A percentile compares a stretch with the other conserved stretches of the same genome.
Evolutionary conservation across 2,888 invertebrate genomes (phyloP).

Genomic region (Morpho deidamia): DNA sequence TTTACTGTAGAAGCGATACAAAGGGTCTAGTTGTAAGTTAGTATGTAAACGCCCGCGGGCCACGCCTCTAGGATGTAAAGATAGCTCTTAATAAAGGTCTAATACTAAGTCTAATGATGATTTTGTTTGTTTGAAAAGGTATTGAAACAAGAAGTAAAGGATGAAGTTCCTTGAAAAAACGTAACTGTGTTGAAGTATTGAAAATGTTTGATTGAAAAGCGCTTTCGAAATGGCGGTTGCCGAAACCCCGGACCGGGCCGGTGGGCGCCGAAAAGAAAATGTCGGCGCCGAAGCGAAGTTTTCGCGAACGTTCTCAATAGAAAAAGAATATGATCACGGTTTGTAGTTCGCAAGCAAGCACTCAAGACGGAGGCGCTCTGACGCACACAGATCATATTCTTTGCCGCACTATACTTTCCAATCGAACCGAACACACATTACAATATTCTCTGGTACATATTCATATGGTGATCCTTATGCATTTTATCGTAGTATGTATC

Average conservation of each 20-base stretch:
- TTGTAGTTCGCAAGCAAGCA: conserved; percentile 45
- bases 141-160: conserved; percentile 90
- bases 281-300: conserved; percentile 51
- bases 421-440: conserved; percentile 23
- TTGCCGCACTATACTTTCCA: conserved; percentile 34
- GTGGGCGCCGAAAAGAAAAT: conserved; percentile 47
- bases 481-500: conserved; percentile 51
- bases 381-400: conserved; percentile 64
- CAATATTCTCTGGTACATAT: conserved; percentile 33
- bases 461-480: conserved; percentile 50
- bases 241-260: conserved; percentile 52
- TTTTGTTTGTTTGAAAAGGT: conserved; percentile 90
- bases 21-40: conserved; percentile 64
- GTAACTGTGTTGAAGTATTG: conserved; percentile 77
- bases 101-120: conserved; percentile 80
- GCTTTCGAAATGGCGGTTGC: conserved; percentile 63
- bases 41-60: conserved; percentile 52
- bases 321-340: conserved; percentile 71
- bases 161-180: conserved; percentile 82
- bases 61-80: conserved; percentile 64
- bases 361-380: conserved; percentile 50
- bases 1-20: conserved; percentile 40
- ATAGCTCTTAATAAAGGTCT: conserved; percentile 68
- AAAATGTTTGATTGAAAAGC: conserved; percentile 74
- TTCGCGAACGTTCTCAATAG: conserved; percentile 47